phyloP scores from a whole-genome alignment of 2,797 vertebrate species.

The Furcifer pardalis region DNA sequence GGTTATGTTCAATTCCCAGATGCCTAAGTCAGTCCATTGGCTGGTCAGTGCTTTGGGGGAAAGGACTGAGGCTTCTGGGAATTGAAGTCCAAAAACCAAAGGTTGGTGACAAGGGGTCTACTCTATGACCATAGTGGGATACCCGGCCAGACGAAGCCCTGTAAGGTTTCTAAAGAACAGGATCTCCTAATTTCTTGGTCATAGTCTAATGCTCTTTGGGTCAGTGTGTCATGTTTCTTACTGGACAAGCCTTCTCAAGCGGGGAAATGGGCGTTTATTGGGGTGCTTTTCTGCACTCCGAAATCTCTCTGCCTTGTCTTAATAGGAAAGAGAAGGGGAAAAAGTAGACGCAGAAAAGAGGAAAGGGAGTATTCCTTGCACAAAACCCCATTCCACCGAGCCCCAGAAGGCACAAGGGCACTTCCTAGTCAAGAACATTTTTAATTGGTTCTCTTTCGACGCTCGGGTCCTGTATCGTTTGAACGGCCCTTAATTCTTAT shows the following conservation, averaged over 20 bases:
- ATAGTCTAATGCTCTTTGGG: neutral
- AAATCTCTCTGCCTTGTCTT: slow-evolving; percentile 19
- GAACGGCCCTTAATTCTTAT: slow-evolving; percentile 60
- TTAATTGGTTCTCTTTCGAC: slow-evolving; percentile 62
- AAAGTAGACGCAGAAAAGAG: neutral
- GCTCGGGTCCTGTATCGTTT: slow-evolving; percentile 28
- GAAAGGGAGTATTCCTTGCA: slow-evolving; percentile 2
- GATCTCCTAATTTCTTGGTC: slow-evolving; percentile 28
- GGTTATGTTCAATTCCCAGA: too few species aligned
- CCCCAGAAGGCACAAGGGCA: neutral
- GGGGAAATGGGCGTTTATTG: neutral
- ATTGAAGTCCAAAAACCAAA: too few species aligned
- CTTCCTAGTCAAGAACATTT: slow-evolving; percentile 47
- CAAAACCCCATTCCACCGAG: slow-evolving; percentile 8
- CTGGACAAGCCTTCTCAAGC: neutral
- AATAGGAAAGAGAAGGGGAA: too few species aligned
- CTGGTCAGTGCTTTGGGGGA: too few species aligned
- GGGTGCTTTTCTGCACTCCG: neutral
- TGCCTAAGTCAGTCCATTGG: too few species aligned
- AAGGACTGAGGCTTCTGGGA: too few species aligned
- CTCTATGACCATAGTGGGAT: too few species aligned
- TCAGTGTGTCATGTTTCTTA: neutral
- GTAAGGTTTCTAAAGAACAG: slow-evolving; percentile 10
- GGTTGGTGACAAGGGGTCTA: too few species aligned
- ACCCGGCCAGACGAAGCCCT: too few species aligned